Evolutionary conservation across 1,140 invertebrate species (phyloP).

Genomic region (Formica exsecta): DNA sequence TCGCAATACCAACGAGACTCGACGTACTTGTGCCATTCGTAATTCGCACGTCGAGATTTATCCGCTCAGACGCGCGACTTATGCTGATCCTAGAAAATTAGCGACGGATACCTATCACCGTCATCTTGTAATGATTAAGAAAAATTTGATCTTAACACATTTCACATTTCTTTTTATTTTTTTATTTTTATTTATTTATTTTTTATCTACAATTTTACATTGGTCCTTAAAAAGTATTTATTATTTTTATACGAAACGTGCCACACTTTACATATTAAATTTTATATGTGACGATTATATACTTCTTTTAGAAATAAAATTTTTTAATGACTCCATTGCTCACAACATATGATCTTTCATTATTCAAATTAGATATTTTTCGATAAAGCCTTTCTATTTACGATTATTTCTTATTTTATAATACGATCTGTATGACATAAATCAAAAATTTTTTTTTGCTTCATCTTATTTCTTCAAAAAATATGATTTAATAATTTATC

Average conservation of each 20-base stretch:
- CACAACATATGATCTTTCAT: too few species aligned
- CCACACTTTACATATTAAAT: too few species aligned
- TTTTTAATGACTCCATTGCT: too few species aligned
- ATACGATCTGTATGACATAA: too few species aligned
- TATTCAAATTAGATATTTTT: too few species aligned
- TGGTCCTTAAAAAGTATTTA: not conserved
- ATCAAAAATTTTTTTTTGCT: not conserved
- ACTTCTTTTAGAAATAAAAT: too few species aligned
- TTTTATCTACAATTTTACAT: too few species aligned
- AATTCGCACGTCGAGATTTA: constrained; percentile 48
- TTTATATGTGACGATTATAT: too few species aligned
- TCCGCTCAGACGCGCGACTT: constrained; percentile 52
- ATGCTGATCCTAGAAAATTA: constrained; percentile 51
- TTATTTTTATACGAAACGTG: not conserved
- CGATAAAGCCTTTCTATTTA: too few species aligned
- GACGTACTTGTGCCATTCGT: constrained; percentile 54
- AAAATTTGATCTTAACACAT: constrained; percentile 30
- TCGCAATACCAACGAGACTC: constrained; percentile 45
- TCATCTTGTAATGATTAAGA: constrained; percentile 29
- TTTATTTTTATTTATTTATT: too few species aligned
- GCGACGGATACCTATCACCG: constrained; percentile 33
- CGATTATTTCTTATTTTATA: not conserved
- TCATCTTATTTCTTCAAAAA: not conserved
- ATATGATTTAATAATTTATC: not conserved
- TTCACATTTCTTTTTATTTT: not conserved